Conservation (phyloP, 2,113 vertebrate species). For the Pluvianellus socialis region DNA sequence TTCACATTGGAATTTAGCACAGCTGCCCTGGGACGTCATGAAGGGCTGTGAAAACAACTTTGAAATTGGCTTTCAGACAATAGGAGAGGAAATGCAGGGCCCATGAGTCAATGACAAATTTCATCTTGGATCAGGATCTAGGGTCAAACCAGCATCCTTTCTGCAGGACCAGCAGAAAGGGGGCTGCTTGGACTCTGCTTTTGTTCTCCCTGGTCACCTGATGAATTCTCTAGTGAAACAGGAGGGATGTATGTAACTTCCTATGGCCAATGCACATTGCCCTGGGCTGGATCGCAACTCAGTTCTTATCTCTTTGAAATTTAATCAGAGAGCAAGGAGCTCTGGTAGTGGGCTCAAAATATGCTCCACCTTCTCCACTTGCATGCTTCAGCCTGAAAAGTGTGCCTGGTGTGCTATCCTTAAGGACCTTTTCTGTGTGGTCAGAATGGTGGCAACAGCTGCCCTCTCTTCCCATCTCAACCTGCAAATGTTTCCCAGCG, state of each 20-base stretch:
- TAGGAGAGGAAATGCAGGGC: slow-evolving; percentile 42
- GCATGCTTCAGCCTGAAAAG: background rate
- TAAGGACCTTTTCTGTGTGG: background rate
- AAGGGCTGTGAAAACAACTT: slow-evolving; percentile 2
- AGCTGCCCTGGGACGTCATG: slow-evolving; percentile 23
- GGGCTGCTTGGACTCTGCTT: background rate
- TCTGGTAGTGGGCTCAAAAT: background rate
- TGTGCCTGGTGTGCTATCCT: background rate
- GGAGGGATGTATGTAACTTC: background rate
- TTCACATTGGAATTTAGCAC: slow-evolving; percentile 33
- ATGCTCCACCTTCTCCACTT: background rate
- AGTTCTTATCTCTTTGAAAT: background rate
- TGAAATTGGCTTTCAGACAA: slow-evolving; percentile 48
- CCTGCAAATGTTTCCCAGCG: background rate
- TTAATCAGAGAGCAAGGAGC: background rate
- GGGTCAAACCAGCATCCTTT: slow-evolving; percentile 27
- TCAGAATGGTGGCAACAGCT: background rate
- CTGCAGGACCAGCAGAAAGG: background rate
- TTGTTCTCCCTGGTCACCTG: background rate
- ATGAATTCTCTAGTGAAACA: background rate
- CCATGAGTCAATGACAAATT: slow-evolving; percentile 31
- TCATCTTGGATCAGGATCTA: slow-evolving; percentile 13
- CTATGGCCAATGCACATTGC: background rate
- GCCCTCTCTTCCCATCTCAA: background rate
- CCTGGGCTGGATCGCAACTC: background rate